Conservation (phyloP, 2,797 vertebrate genomes). For the Thaleichthys pacificus region DNA sequence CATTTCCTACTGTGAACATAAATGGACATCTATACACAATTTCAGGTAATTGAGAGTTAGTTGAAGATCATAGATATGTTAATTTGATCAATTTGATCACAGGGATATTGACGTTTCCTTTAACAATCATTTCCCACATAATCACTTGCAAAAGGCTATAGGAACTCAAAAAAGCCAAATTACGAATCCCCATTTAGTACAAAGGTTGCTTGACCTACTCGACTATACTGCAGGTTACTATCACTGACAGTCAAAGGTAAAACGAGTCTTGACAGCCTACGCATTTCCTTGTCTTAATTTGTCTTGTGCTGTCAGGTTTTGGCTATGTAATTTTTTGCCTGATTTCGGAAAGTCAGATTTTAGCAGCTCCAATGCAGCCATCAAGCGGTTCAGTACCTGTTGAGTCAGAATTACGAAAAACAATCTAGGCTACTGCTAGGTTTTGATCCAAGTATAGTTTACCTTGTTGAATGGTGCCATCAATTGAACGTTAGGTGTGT, state of each 20-base stretch:
- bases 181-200: too few species aligned
- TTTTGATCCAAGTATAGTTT: neutral
- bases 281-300: neutral
- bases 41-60: too few species aligned
- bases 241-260: too few species aligned
- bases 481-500: neutral
- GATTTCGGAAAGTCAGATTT: neutral
- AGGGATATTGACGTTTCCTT: constrained; percentile 26
- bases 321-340: too few species aligned
- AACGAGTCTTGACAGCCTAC: too few species aligned
- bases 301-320: too few species aligned
- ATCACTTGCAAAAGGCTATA: constrained; percentile 40
- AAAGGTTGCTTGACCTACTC: too few species aligned
- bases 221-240: too few species aligned
- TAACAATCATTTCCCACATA: constrained; percentile 38
- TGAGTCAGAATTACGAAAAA: constrained; percentile 49
- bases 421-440: neutral
- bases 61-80: constrained; percentile 12
- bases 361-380: neutral
- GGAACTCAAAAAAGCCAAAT: neutral
- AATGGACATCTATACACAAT: too few species aligned
- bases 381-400: constrained; percentile 63
- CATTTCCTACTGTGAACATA: too few species aligned
- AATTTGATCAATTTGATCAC: constrained; percentile 21
- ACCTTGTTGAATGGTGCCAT: neutral